Conservation (phyloP, 1,140 invertebrate genomes). For the Diabrotica undecimpunctata region DNA sequence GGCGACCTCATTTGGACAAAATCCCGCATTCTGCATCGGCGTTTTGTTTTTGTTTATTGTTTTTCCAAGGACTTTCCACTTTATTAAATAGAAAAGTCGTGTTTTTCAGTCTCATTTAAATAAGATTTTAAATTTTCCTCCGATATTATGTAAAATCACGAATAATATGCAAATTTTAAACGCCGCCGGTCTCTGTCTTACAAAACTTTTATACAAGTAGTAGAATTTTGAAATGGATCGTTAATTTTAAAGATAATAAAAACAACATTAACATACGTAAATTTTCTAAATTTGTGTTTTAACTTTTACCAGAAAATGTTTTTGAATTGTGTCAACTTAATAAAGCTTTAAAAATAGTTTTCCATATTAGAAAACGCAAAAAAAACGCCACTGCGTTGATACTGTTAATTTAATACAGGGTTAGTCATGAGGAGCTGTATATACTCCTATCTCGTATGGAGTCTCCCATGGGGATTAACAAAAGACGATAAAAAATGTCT, state of each 20-base stretch:
- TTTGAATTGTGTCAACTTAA: neutral
- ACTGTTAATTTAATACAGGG: too few relatives aligned
- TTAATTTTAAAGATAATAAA: constrained; percentile 10
- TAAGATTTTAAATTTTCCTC: constrained; percentile 13
- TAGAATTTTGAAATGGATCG: neutral
- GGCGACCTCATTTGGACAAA: too few relatives aligned
- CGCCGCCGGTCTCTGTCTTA: constrained; percentile 7
- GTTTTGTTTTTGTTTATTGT: constrained; percentile 11
- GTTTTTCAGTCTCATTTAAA: constrained; percentile 10
- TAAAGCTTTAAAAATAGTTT: too few relatives aligned
- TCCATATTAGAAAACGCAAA: too few relatives aligned
- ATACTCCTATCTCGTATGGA: too few relatives aligned
- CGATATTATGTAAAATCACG: constrained; percentile 4
- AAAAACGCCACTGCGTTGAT: too few relatives aligned
- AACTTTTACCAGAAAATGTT: constrained; percentile 8
- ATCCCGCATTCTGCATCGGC: neutral
- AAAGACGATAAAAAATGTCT: too few relatives aligned
- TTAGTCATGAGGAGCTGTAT: too few relatives aligned
- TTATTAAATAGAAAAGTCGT: constrained; percentile 20
- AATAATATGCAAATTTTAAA: constrained; percentile 14
- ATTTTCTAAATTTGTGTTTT: neutral
- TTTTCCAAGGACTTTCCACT: constrained; percentile 6
- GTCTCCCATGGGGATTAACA: too few relatives aligned
- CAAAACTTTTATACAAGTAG: constrained; percentile 12
- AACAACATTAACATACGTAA: constrained; percentile 11